A percentile compares a stretch with the other conserved stretches of the same genome.
These are phyloP conservation scores for Leucophenga varia DNA, from an alignment of 1,140 invertebrate genomes.

Conservation along the genomic window DNA sequence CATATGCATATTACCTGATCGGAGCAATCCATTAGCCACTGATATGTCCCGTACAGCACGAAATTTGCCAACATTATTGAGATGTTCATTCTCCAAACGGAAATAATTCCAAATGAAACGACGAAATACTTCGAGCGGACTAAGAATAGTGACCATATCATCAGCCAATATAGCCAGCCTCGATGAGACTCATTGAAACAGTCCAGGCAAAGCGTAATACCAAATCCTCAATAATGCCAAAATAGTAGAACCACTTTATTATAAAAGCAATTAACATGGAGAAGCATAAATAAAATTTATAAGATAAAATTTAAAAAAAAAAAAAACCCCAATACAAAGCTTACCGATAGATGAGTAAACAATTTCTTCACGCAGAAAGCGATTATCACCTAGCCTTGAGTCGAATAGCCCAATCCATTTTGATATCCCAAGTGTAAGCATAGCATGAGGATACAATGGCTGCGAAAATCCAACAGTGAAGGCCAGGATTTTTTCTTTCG, in stretches of 20 bases:
- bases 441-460: slow-evolving; percentile 82
- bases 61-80: slow-evolving; percentile 94
- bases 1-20: slow-evolving; percentile 64
- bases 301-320: too few relatives aligned
- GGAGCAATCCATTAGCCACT: slow-evolving; percentile 78
- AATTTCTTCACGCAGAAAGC: slow-evolving; percentile 75
- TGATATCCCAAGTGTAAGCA: slow-evolving; percentile 93
- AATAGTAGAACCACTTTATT: slow-evolving; percentile 96
- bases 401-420: slow-evolving; percentile 99
- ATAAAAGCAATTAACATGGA: too few relatives aligned
- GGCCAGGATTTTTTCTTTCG: slow-evolving; percentile 75
- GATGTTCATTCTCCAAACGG: slow-evolving; percentile 89
- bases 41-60: slow-evolving; percentile 88
- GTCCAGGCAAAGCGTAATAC: slow-evolving; percentile 84
- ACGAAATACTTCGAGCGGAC: slow-evolving; percentile 80
- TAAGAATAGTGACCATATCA: slow-evolving; percentile 74
- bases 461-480: slow-evolving; percentile 78
- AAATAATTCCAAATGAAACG: slow-evolving; percentile 93
- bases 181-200: slow-evolving; percentile 74
- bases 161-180: slow-evolving; percentile 73
- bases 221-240: slow-evolving; percentile 96
- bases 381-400: slow-evolving; percentile 77
- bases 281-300: too few relatives aligned
- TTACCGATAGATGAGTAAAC: slow-evolving; percentile 73
- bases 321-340: too few relatives aligned